Evolutionary conservation across 2,888 invertebrate genomes (phyloP).

Genomic region (Diarsia dahlii): DNA sequence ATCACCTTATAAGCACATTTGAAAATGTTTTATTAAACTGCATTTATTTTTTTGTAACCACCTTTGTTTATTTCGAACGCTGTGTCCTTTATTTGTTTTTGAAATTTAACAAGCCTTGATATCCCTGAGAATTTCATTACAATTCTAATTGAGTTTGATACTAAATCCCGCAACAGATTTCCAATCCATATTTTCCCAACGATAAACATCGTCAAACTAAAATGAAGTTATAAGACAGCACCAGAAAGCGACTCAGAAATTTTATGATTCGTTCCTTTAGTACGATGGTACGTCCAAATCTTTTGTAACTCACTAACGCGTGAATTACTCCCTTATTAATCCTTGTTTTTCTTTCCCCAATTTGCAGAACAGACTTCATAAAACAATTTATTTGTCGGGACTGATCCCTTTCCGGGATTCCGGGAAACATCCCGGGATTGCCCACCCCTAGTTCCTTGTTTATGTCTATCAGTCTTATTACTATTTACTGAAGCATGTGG

Average conservation of each 20-base stretch:
- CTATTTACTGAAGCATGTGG: slow-evolving; percentile 54
- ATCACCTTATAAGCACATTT: not conserved
- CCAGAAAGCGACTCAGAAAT: slow-evolving; percentile 14
- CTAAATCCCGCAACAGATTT: not conserved
- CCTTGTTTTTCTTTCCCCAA: slow-evolving; percentile 51
- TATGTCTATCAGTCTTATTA: slow-evolving; percentile 51
- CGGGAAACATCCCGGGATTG: slow-evolving; percentile 15
- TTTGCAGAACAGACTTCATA: slow-evolving; percentile 49
- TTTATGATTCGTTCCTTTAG: slow-evolving; percentile 9
- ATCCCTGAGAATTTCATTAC: not conserved
- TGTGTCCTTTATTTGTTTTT: not conserved
- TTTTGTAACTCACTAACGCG: slow-evolving; percentile 34
- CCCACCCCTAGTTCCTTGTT: slow-evolving; percentile 47
- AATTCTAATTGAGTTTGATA: not conserved
- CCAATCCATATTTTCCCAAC: not conserved
- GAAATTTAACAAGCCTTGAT: not conserved
- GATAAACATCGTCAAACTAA: not conserved
- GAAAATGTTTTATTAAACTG: not conserved
- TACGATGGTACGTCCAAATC: slow-evolving; percentile 21
- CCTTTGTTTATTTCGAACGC: not conserved
- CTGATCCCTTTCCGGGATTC: slow-evolving; percentile 45
- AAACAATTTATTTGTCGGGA: slow-evolving; percentile 57
- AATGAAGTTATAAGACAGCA: slow-evolving; percentile 9
- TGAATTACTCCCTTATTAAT: slow-evolving; percentile 51
- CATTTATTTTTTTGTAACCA: not conserved